phyloP scores from a whole-genome alignment of 2,797 vertebrate species.

The Zalophus californianus region DNA sequence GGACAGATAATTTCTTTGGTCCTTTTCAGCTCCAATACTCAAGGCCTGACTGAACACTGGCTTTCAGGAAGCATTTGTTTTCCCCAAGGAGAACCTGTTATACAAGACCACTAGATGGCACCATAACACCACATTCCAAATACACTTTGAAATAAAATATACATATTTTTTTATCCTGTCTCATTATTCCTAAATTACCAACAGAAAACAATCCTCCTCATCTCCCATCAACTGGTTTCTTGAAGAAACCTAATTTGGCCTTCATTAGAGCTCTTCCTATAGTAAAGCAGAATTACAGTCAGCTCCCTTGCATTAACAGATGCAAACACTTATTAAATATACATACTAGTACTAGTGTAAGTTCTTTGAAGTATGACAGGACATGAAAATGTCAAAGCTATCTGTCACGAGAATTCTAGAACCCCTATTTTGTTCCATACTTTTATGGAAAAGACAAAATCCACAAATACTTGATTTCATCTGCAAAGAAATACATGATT shows the following conservation, averaged over 20 bases:
- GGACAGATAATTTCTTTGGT: conserved; percentile 38
- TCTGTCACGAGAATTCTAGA: neutral
- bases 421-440: neutral
- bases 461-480: neutral
- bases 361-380: conserved; percentile 21
- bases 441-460: neutral
- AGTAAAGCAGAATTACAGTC: neutral
- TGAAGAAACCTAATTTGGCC: neutral
- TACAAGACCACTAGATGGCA: conserved; percentile 85
- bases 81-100: neutral
- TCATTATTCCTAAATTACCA: conserved; percentile 41
- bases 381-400: neutral
- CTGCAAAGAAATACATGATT: neutral
- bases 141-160: neutral
- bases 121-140: conserved; percentile 56
- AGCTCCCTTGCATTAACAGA: conserved; percentile 2
- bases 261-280: conserved; percentile 13
- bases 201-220: conserved; percentile 22
- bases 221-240: neutral
- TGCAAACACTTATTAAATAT: conserved; percentile 49
- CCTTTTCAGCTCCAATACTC: conserved; percentile 12
- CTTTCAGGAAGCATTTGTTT: neutral
- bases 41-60: conserved; percentile 32
- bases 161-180: neutral
- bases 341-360: neutral